Base-by-base conservation (phyloP, 1,140 invertebrate species). In the Drosophila chauvacae region DNA sequence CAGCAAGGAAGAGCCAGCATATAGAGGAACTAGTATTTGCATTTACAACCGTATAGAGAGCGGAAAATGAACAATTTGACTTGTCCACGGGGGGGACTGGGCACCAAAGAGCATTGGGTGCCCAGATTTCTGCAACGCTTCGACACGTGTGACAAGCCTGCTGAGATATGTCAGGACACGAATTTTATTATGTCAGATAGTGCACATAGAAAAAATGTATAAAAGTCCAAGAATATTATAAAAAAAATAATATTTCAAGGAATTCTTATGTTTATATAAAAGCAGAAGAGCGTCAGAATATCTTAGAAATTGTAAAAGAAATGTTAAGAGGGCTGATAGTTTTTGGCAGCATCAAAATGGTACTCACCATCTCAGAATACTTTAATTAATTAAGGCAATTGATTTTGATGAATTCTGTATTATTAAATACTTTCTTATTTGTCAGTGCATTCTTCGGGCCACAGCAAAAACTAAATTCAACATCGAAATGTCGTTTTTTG, bases 141-240 rank as follows among this genome's bases (percentile, higher is more conserved):
- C 73, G 82, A 86, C 81, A 80, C 60, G 70, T 82, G 50, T 79
- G 80, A 57, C 76, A 82, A 42, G 59, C 57, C 56, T 66, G 62
- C 68, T 72, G 66, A 72, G 70, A 45, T 44, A 77, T 69, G 81
- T 69, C 72, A 58, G 63, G 53, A 59, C 73, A 74, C 47, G 66
- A 70, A 65, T 81, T 85, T 77, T 66, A 85, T 80, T 65, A 68
- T 53, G 13, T 14, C 76, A 59, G 45, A 41, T 16, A 26, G 26
- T 39, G 37, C 63, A 69, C 13, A 30, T 33, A 23, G 47, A 47
- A 55, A 71, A 56, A 71, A 41, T 70, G 51, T 72, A n/a, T 20
- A 4, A 48, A 35, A 48, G 7, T 30, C 16, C 4, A 16, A 33
- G 3, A 30, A 60, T 13, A 30, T 60, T 47, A 56, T 10, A 55